phyloP scores from a whole-genome alignment of 1,140 invertebrate genomes.

The Vollenhovia emeryi region DNA sequence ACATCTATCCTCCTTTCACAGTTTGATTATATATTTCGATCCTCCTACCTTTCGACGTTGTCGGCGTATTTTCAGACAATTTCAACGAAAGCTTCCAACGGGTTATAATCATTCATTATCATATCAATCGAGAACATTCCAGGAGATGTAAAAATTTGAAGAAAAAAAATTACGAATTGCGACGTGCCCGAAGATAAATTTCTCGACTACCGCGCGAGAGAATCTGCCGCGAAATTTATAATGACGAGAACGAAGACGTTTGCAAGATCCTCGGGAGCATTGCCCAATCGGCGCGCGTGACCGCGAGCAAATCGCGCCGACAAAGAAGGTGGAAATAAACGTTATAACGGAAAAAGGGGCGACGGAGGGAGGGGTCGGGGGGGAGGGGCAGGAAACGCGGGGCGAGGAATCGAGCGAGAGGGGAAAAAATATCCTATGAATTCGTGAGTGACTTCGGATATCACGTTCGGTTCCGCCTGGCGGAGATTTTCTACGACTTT shows the following conservation, averaged over 20 bases:
- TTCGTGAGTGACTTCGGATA: constrained; percentile 74
- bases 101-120: neutral
- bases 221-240: constrained; percentile 64
- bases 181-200: neutral
- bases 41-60: too few relatives aligned
- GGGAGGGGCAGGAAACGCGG: neutral
- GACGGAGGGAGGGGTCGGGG: neutral
- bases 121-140: neutral
- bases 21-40: neutral
- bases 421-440: constrained; percentile 71
- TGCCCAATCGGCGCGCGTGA: constrained; percentile 67
- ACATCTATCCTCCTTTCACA: neutral
- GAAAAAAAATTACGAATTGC: neutral
- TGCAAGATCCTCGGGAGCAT: constrained; percentile 64
- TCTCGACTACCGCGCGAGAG: neutral
- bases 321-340: constrained; percentile 61
- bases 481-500: constrained; percentile 67
- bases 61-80: neutral
- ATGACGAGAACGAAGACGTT: constrained; percentile 48
- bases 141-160: neutral
- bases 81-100: neutral
- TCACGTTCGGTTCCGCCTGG: constrained; percentile 67
- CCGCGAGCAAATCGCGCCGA: constrained; percentile 58
- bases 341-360: neutral
- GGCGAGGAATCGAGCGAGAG: constrained; percentile 37